Percentiles rank a stretch among this genome's conserved stretches.
phyloP scores from a whole-genome alignment of 1,140 invertebrate genomes.

The Zeugodacus cucurbitae region DNA sequence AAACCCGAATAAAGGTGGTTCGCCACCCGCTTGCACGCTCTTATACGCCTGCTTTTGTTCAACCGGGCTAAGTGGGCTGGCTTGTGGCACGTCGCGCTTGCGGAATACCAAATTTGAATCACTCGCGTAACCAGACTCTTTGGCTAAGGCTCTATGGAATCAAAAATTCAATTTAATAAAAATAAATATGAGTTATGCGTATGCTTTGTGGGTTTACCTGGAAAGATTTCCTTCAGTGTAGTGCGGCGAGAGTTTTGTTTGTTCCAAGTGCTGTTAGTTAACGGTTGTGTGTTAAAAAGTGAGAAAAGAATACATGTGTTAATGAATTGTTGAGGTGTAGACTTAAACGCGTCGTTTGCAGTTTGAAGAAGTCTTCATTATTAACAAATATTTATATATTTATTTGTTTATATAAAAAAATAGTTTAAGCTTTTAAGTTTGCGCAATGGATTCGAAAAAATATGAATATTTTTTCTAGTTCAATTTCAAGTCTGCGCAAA shows the following conservation, averaged over 20 bases:
- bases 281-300: neutral
- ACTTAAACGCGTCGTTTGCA: neutral
- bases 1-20: slow-evolving; percentile 88
- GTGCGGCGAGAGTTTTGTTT: slow-evolving; percentile 70
- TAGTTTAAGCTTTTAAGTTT: neutral
- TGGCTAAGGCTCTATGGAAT: slow-evolving; percentile 68
- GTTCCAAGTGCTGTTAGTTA: slow-evolving; percentile 71
- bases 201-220: slow-evolving; percentile 50
- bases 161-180: neutral
- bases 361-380: neutral
- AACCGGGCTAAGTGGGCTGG: slow-evolving; percentile 77
- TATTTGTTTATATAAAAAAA: too few species aligned
- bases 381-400: neutral
- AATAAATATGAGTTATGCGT: neutral
- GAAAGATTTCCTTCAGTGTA: slow-evolving; percentile 66
- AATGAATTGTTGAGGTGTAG: neutral
- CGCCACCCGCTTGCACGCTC: slow-evolving; percentile 88
- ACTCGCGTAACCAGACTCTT: slow-evolving; percentile 90
- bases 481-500: too few species aligned
- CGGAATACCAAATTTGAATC: slow-evolving; percentile 89
- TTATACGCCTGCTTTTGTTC: slow-evolving; percentile 86
- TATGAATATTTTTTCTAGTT: too few species aligned
- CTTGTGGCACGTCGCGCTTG: slow-evolving; percentile 74
- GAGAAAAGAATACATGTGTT: neutral
- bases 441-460: neutral